phyloP scores from a whole-genome alignment of 2,888 invertebrate genomes.

The Anthoptus insignis region DNA sequence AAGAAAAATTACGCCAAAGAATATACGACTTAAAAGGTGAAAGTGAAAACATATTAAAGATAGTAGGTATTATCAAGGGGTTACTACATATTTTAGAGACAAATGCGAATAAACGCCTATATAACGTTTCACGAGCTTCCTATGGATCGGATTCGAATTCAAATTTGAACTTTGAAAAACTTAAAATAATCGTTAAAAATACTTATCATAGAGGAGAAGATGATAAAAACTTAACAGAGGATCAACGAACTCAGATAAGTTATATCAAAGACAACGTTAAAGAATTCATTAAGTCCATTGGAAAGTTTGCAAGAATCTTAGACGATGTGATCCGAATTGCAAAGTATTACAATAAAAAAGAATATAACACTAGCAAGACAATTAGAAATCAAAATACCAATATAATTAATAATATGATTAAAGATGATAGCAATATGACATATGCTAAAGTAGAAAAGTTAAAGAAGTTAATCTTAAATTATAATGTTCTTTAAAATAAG shows the following conservation, averaged over 20 bases:
- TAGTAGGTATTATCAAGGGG: slow-evolving; percentile 67
- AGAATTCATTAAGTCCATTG: slow-evolving; percentile 64
- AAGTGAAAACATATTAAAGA: slow-evolving; percentile 62
- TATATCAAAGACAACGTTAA: slow-evolving; percentile 67
- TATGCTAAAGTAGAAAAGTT: slow-evolving; percentile 56
- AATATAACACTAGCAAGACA: slow-evolving; percentile 22
- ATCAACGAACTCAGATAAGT: slow-evolving; percentile 60
- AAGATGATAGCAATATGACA: slow-evolving; percentile 33
- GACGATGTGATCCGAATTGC: slow-evolving; percentile 64
- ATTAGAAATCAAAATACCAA: not conserved
- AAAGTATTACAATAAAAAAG: slow-evolving; percentile 50
- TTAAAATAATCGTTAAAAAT: slow-evolving; percentile 61
- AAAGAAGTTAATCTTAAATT: slow-evolving; percentile 60
- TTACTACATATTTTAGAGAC: slow-evolving; percentile 54
- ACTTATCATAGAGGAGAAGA: slow-evolving; percentile 45
- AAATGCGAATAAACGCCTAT: slow-evolving; percentile 34
- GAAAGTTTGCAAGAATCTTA: slow-evolving; percentile 64
- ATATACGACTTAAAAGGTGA: slow-evolving; percentile 62
- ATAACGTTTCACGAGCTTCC: slow-evolving; percentile 27
- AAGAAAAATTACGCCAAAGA: slow-evolving; percentile 57
- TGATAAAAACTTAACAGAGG: slow-evolving; percentile 52
- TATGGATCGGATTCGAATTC: too few species aligned
- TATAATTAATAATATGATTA: not conserved
- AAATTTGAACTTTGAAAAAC: slow-evolving; percentile 56
- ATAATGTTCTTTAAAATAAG: slow-evolving; percentile 67